Conservation (phyloP, 2,888 invertebrate genomes). For the Cremastobaeus sp. region DNA sequence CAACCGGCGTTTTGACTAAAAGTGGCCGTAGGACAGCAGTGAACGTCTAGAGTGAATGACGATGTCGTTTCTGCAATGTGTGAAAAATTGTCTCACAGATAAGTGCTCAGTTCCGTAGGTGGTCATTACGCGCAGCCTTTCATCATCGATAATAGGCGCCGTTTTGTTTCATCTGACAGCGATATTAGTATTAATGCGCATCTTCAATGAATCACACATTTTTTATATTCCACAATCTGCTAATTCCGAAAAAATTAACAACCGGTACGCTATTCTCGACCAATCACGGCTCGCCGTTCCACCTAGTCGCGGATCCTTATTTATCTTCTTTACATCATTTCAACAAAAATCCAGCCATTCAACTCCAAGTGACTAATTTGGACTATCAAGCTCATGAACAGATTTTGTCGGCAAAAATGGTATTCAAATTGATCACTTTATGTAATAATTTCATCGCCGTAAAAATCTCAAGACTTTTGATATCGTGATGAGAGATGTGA, state of each 20-base stretch:
- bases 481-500: too few relatives aligned
- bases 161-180: slow-evolving; percentile 56
- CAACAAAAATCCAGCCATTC: too few relatives aligned
- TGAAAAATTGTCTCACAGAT: slow-evolving; percentile 56
- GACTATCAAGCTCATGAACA: too few relatives aligned
- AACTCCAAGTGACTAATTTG: too few relatives aligned
- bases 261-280: too few relatives aligned
- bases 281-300: too few relatives aligned
- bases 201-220: slow-evolving; percentile 56
- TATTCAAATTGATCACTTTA: too few relatives aligned
- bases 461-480: too few relatives aligned
- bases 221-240: slow-evolving; percentile 52
- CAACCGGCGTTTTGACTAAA: slow-evolving; percentile 46
- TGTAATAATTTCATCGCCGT: too few relatives aligned
- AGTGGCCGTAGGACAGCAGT: slow-evolving; percentile 51
- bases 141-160: slow-evolving; percentile 53
- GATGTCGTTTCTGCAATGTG: slow-evolving; percentile 49
- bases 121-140: slow-evolving; percentile 56
- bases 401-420: too few relatives aligned
- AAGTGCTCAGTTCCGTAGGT: slow-evolving; percentile 47
- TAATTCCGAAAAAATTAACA: slow-evolving; percentile 40
- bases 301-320: too few relatives aligned
- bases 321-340: too few relatives aligned
- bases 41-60: slow-evolving; percentile 46
- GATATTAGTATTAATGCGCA: slow-evolving; percentile 47